Conservation (phyloP, 2,113 vertebrate species). For the Thunnus maccoyii region DNA sequence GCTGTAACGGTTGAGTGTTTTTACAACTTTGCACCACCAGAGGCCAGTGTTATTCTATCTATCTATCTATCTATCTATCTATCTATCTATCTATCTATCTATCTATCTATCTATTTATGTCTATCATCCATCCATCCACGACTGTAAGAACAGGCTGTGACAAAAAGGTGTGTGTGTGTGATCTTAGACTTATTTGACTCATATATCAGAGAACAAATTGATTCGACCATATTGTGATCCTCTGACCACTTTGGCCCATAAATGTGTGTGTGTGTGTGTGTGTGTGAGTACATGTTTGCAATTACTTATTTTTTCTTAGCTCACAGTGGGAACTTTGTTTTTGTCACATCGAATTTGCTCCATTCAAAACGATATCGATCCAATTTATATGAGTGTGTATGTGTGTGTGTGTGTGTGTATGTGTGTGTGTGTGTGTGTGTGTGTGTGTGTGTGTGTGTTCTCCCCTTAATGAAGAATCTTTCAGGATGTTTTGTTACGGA, state of each 20-base stretch:
- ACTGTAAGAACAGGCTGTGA: too few relatives aligned
- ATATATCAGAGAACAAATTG: conserved; percentile 18
- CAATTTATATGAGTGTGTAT: conserved; percentile 3
- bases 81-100: conserved; percentile 30
- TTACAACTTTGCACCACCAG: conserved; percentile 37
- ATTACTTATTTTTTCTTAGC: conserved; percentile 17
- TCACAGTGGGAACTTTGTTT: conserved; percentile 24
- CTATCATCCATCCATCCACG: not conserved
- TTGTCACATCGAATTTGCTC: conserved; percentile 34
- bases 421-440: conserved; percentile 8
- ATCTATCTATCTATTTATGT: not conserved
- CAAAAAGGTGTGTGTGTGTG: not conserved
- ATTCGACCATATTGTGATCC: not conserved
- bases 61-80: conserved; percentile 23
- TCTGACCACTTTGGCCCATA: not conserved
- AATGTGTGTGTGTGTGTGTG: conserved; percentile 3
- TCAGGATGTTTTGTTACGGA: not conserved
- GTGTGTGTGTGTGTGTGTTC: conserved; percentile 1
- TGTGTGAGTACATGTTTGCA: not conserved
- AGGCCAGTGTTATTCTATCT: conserved; percentile 41
- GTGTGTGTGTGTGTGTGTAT: conserved; percentile 16
- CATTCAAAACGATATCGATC: conserved; percentile 25
- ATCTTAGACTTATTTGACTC: conserved; percentile 4
- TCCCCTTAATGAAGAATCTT: conserved; percentile 16
- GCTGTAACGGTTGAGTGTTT: not conserved